phyloP scores from a whole-genome alignment of 2,113 vertebrate species.

The Eleginops maclovinus region DNA sequence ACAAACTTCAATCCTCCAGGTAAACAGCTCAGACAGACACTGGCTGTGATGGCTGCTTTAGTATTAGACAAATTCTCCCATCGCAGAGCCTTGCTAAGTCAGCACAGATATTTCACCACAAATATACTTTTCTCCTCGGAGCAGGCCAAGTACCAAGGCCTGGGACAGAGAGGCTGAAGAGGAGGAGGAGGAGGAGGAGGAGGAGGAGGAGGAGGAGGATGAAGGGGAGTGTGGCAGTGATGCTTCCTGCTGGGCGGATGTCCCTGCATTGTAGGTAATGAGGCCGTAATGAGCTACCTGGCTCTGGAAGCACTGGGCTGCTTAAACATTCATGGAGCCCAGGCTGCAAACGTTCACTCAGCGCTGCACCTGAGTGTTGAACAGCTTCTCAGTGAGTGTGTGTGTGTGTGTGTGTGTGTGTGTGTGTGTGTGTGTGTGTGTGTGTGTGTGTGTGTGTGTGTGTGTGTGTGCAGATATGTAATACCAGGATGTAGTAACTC shows the following conservation, averaged over 20 bases:
- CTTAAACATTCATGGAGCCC: constrained; percentile 82
- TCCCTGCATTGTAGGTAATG: constrained; percentile 55
- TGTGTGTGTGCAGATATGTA: constrained; percentile 65
- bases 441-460: constrained; percentile 23
- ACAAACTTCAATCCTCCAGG: constrained; percentile 24
- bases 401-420: constrained; percentile 40
- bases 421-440: constrained; percentile 34
- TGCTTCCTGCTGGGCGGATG: constrained; percentile 53
- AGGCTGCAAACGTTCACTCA: constrained; percentile 72
- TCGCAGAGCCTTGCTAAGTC: constrained; percentile 32
- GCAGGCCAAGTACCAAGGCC: constrained; percentile 13
- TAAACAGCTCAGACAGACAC: constrained; percentile 7
- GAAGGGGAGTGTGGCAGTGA: constrained; percentile 29
- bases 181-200: constrained; percentile 22
- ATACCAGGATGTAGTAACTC: constrained; percentile 80
- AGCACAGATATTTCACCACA: constrained; percentile 13
- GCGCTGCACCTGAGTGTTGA: constrained; percentile 66
- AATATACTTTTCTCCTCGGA: constrained; percentile 11
- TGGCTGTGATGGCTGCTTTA: not conserved
- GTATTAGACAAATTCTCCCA: constrained; percentile 35
- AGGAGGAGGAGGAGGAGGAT: constrained; percentile 30
- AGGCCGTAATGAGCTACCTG: constrained; percentile 65
- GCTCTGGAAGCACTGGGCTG: constrained; percentile 60
- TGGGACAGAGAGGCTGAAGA: constrained; percentile 8
- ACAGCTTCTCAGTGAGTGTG: constrained; percentile 49